Percentiles rank a stretch among this genome's conserved stretches.
phyloP scores from a whole-genome alignment of 2,113 vertebrate species.

The Pluvianellus socialis region DNA sequence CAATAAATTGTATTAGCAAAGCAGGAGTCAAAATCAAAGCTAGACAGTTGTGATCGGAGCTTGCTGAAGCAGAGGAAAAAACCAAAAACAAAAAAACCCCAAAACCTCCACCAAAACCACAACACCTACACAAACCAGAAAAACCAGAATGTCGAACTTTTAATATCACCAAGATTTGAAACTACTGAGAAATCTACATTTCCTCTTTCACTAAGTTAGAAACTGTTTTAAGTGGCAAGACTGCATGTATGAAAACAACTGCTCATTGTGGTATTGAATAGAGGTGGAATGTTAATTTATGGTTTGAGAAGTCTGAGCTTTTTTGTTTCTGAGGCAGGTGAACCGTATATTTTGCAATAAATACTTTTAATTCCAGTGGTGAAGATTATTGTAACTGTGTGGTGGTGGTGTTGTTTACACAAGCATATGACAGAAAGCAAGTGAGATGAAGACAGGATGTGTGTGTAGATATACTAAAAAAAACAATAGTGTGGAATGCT shows the following conservation, averaged over 20 bases:
- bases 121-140: not conserved
- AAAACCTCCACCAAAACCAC: not conserved
- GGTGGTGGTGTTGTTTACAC: not conserved
- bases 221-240: not conserved
- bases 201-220: not conserved
- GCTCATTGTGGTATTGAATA: not conserved
- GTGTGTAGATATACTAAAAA: not conserved
- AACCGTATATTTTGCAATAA: slow-evolving; percentile 18
- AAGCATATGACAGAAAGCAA: not conserved
- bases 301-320: not conserved
- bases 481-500: not conserved
- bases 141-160: not conserved
- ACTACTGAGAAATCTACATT: not conserved
- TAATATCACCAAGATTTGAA: not conserved
- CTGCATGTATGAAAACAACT: not conserved
- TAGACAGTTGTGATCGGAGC: not conserved
- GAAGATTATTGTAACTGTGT: not conserved
- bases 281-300: not conserved
- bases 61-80: not conserved
- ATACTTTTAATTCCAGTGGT: slow-evolving; percentile 15
- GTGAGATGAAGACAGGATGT: not conserved
- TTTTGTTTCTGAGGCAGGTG: slow-evolving; percentile 19
- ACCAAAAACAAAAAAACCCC: not conserved
- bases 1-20: not conserved
- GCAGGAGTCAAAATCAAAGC: not conserved